Percentiles rank a stretch among this genome's conserved stretches.
These are phyloP conservation scores for Caenorhabditis japonica DNA, from an alignment of 2,888 invertebrate genomes.

Conservation along the genomic window DNA sequence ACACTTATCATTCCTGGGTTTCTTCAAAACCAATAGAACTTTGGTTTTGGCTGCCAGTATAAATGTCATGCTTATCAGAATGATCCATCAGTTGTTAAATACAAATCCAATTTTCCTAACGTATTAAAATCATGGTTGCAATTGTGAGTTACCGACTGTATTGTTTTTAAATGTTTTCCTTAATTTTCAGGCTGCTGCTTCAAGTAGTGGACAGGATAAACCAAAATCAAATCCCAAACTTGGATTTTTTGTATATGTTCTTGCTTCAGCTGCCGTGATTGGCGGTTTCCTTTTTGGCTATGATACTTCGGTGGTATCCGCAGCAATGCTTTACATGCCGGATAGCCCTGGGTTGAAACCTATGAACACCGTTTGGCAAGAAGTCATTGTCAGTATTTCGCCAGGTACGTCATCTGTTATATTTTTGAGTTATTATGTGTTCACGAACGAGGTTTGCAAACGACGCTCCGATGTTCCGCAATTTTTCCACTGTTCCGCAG, in stretches of 20 bases:
- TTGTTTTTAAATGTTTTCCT: conserved; percentile 2
- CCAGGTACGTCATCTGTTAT: conserved; percentile 59
- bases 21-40: neutral
- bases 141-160: conserved; percentile 26
- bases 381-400: conserved; percentile 71
- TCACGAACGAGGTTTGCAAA: too few species aligned
- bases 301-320: conserved; percentile 81
- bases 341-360: conserved; percentile 62
- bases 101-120: neutral
- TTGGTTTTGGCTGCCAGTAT: neutral
- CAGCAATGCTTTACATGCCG: conserved; percentile 72
- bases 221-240: conserved; percentile 59
- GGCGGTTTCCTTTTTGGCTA: conserved; percentile 80
- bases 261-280: conserved; percentile 45
- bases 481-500: too few species aligned
- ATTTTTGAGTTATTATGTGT: too few species aligned
- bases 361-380: conserved; percentile 69
- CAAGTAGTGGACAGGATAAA: conserved; percentile 54
- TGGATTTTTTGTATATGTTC: conserved; percentile 64
- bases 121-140: conserved; percentile 35
- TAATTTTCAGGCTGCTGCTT: conserved; percentile 36
- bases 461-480: too few species aligned
- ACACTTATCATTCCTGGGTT: conserved; percentile 4
- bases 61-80: conserved; percentile 37
- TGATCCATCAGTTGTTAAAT: neutral